Base-by-base conservation (phyloP, 2,888 invertebrate species). In the Cheilosia impressa region DNA sequence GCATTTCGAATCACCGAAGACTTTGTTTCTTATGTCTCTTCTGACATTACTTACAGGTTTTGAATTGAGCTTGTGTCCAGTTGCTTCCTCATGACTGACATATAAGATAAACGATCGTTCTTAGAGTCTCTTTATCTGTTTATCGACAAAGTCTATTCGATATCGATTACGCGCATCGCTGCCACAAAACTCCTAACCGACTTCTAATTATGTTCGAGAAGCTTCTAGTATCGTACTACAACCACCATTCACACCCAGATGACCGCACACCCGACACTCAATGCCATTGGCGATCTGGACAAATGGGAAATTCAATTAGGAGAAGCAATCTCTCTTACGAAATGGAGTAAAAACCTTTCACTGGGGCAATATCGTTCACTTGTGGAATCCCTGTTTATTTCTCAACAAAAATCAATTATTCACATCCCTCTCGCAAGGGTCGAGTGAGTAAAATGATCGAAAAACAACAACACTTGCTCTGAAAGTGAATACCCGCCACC, bases 371-470 rank as follows among this genome's bases (percentile, higher is more conserved):
- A 24, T 19, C 75, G 47, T 58, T 58, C 63, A 62, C 72, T 83
- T 73, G 73, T 38, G 27, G 43, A 73, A 55, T 68, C 55, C 19
- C 50, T 31, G 53, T 72, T 63, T 66, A 66, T 58, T 69, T 57
- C 83, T 78, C 72, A 68, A 34, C 79, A 79, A 73, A 79, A 83
- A 79, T 78, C 73, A 83, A 83, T 83, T 83, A 83, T 73, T 83
- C 83, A 73, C 83, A 83, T 73, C 83, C 68, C 73, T 73, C 68
- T 66, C 52, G 66, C 83, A 71, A 77, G 9, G 9, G 58, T 53
- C 24, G 52, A 52, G 17, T 24, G 41, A 77, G 55, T 57, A 50
- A 55, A 58, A 66, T 60, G 50, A 57, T 55, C 68, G 55, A 68
- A 78, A 68, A 78, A 73, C 38, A 71, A 69, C 55, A 31, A 31